A percentile compares a stretch with the other conserved stretches of the same genome.
Conservation (phyloP, 2,888 invertebrate species). For the Dascillus cervinus region DNA sequence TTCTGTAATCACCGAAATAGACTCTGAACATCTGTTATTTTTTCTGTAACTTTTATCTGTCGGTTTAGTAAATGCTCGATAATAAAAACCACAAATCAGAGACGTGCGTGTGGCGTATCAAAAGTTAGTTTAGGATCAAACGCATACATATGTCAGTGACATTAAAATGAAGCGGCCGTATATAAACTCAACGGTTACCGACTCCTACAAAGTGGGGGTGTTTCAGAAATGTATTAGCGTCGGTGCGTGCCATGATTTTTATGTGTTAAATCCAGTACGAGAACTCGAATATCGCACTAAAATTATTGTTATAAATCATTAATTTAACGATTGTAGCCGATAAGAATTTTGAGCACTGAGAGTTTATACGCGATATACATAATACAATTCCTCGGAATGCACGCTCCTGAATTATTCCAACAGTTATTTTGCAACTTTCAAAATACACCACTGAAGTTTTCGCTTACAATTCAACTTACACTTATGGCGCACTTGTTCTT, state of each 20-base stretch:
- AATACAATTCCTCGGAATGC: too few species aligned
- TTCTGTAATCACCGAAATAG: conserved; percentile 13
- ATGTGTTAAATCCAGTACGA: not conserved
- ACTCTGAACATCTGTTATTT: conserved; percentile 10
- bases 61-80: conserved; percentile 13
- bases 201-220: conserved; percentile 3
- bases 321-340: too few species aligned
- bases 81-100: conserved; percentile 10
- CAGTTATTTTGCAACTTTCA: too few species aligned
- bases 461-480: too few species aligned
- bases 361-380: too few species aligned
- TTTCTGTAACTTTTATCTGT: conserved; percentile 13
- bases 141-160: conserved; percentile 11
- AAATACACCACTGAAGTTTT: too few species aligned
- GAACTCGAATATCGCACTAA: too few species aligned
- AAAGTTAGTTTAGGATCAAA: conserved; percentile 8
- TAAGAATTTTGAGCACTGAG: too few species aligned
- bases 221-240: not conserved
- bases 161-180: conserved; percentile 8
- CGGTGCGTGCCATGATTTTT: not conserved
- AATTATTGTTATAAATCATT: too few species aligned
- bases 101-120: conserved; percentile 6
- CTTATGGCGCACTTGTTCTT: too few species aligned
- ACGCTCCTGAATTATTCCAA: too few species aligned
- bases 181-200: conserved; percentile 11